Evolutionary conservation across 2,797 vertebrate genomes (phyloP), one percentile per base, ranked within the genome.

Genomic region (Presbytis comata): DNA sequence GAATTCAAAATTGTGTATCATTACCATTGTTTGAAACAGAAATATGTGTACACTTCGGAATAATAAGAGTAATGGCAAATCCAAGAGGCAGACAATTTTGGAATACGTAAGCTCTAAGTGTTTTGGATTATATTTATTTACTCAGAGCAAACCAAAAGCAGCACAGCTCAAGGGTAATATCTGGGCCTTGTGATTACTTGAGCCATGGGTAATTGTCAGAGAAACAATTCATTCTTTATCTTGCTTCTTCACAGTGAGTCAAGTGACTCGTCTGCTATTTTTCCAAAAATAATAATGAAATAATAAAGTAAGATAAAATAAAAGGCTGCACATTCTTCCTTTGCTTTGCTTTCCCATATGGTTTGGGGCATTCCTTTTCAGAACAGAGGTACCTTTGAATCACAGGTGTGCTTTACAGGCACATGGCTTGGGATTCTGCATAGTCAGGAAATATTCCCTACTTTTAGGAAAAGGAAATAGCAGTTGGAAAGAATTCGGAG

Each of bases 401-500:
- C 92, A 91, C 90, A 97, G 95, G 94, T 97, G 87, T 96, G 12
- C 30, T 95, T 93, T 81, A 41, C 85, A 89, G 96, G 93, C 44
- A 5, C 86, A 88, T 83, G 92, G 28, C 14, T 94, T 97, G 81
- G 81, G 75, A 95, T 97, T 95, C 81, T 95, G 92, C 84, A 85
- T 33, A 91, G 88, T 75, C 86, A 97, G 97, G 97, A 98, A 98
- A 93, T 98, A 96, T 95, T 98, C 95, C 98, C 97, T 97, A 92
- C 96, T n/a, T 97, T 98, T 97, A 97, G 96, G 98, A 98, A 98
- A 98, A 98, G 97, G 97, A 98, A 97, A 97, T 89, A 91, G 84
- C 44, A 91, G 95, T 95, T 97, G 97, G 96, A 98, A 91, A 97
- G 96, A 97, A 98, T 97, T 98, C 97, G 98, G 96, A 97, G 96